Base-by-base conservation (phyloP, 1,140 invertebrate species). In the Papilio glaucus region DNA sequence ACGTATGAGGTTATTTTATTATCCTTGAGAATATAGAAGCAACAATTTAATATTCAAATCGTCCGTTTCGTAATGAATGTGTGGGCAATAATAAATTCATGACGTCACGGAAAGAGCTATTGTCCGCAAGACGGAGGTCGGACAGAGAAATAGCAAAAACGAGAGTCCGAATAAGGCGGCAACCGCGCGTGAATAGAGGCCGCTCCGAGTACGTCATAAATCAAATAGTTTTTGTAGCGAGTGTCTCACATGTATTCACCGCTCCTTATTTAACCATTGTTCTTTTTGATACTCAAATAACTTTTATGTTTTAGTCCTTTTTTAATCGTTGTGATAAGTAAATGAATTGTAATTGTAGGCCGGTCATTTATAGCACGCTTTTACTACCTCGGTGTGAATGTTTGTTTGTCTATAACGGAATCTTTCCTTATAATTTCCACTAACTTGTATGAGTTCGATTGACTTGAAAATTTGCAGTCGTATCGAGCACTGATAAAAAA, bases 81-180 rank as follows among this genome's bases (percentile, higher is more conserved):
- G 18, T 53, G 49, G 49, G 63, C 21, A 45, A 67, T 67, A 67
- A 67, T 67, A 67, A 39, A 67, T 67, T 67, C 63, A 67, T 24
- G 21, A 39, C 39, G 63, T 67, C 63, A 41, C 63, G 12, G 39
- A 42, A 12, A 67, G 63, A 21, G 9, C 12, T 39, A 67, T 67
- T 67, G 63, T 67, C 37, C 37, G 24, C 21, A 65, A 67, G 63
- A 67, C 63, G 63, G 63, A 67, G 63, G 63, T 67, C 63, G 9
- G 63, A 67, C 63, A 67, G 39, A 41, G 63, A 12, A 67, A 67
- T 67, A 24, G 12, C 63, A 67, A 67, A 67, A 67, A 67, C 63
- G 63, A 63, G 12, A 63, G 33, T 3, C 63, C 63, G 63, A 60
- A 60, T 26, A 9, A 7, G 29, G 29, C 15, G 18, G 33, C 9